Evolutionary conservation across 1,140 invertebrate species (phyloP), one percentile per base, ranked within the genome.

Genomic region (Mycetomoellerius zeteki): DNA sequence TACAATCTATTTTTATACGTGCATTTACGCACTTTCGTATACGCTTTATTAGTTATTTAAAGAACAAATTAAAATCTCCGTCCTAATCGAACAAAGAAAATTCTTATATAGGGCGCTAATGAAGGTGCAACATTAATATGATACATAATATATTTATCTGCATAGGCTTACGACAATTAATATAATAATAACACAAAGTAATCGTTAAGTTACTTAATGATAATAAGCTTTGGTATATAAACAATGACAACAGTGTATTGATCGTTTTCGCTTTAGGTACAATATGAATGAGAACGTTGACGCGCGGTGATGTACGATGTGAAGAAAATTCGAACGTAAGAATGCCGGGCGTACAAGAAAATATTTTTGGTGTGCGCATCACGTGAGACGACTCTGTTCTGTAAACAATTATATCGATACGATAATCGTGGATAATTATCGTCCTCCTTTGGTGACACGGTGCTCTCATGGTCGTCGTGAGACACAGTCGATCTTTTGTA

Each of bases 151-250:
- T 94, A 94, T 94, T 93, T 94, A 94, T 94, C 90, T 93, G 89
- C 92, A 95, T 94, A 94, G 92, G 92, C 92, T 93, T 95, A 94
- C 91, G 92, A 93, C 94, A 95, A 94, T 94, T 93, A 92, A 94
- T 94, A 93, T 92, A 94, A 94, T 94, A 93, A 94, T 95, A 94
- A 95, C 72, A 84, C 54, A 84, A 84, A 84, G 37, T 84, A 84
- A 84, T 84, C 54, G 37, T 84, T 84, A 84, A 84, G 69, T 84
- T 84, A 84, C 80, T 84, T 94, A 94, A 94, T 93, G 89, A 91
- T 93, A 92, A 93, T 94, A 95, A 95, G 94, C 95, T 95, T 95
- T 95, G 95, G 95, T 95, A 95, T 93, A 94, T 94, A 95, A 95
- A 95, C 92, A 95, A 95, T 95, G 93, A 94, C 92, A 91, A 93